Evolutionary conservation across 2,888 invertebrate species (phyloP), one percentile per base, ranked within the genome.

Genomic region (Cheilosia pagana): DNA sequence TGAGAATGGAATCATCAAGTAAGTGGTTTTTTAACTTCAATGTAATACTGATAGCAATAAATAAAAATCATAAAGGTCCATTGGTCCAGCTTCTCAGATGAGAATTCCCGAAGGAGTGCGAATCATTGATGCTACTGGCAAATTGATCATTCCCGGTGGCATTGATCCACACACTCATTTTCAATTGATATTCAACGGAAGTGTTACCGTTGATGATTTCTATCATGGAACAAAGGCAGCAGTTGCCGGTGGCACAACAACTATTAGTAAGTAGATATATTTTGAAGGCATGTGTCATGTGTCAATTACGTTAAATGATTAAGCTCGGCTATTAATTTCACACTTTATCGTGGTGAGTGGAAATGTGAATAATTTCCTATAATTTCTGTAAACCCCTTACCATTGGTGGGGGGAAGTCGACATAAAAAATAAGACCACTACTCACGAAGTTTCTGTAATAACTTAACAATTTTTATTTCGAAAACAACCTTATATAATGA

Each of bases 1-100:
- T 90, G 98, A 99, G 92, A 98, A 99, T 93, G 99, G 99, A 31
- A 93, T 97, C 89, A 99, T 99, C 92, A 98, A 98, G 98, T 98
- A 92, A 94, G 95, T 86, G n/a, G n/a, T 45, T 3, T 16, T 16
- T 31, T 5, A 67, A 65, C 16, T 35, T 2, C 10, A 35, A 35
- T 35, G 3, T 3, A 31, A 10, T 3, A 12, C 12, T 35, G 0
- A 35, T 12, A 35, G 12, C 10, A 35, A 12, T 19, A 19, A 31
- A 55, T 35, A 60, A 10, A 19, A 48, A 28, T 39, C 52, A 55
- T 45, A 43, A 45, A 91, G 91, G 82, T 92, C 90, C 87, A 91
- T 92, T 43, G 92, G 92, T 3, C 88, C 90, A 25, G 88, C 91
- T 8, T 88, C 90, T 21, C 91, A 91, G 75, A 90, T 91, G 76